Evolutionary conservation across 2,888 invertebrate species (phyloP).

Genomic region (Yponomeuta plumbellus): DNA sequence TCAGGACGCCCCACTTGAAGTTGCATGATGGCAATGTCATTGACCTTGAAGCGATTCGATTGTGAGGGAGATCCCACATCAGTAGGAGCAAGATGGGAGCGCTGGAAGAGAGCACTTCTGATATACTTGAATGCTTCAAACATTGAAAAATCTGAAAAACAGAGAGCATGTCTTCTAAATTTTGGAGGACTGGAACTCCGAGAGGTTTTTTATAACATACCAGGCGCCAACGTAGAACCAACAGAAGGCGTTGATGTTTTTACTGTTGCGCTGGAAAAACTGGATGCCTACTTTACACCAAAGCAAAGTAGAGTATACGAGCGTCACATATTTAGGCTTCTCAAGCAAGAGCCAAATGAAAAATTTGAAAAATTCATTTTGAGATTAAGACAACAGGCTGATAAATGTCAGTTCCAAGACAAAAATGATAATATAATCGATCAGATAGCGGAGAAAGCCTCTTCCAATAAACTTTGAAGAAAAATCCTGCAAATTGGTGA

Average conservation of each 20-base stretch:
- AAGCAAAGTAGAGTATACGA: conserved; percentile 31
- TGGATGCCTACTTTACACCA: conserved; percentile 31
- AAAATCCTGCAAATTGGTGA: conserved; percentile 21
- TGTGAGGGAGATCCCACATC: conserved; percentile 30
- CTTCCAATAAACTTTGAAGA: conserved; percentile 20
- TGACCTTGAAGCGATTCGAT: conserved; percentile 21
- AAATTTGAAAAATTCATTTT: conserved; percentile 33
- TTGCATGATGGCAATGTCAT: conserved; percentile 3
- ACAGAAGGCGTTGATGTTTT: conserved; percentile 16
- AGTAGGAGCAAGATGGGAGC: conserved; percentile 30
- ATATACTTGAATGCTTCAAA: conserved; percentile 27
- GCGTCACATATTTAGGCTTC: conserved; percentile 27
- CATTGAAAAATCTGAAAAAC: conserved; percentile 18
- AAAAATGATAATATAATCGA: conserved; percentile 30
- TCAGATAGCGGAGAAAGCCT: conserved; percentile 30
- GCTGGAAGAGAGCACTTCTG: conserved; percentile 31
- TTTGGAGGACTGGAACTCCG: conserved; percentile 29
- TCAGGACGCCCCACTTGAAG: conserved; percentile 4
- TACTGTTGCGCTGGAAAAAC: conserved; percentile 25
- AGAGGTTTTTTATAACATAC: conserved; percentile 33
- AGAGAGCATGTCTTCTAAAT: conserved; percentile 28
- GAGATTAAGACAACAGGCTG: conserved; percentile 32
- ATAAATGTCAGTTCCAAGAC: conserved; percentile 32
- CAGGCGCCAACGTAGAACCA: conserved; percentile 23
- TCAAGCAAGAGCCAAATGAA: conserved; percentile 32